Percentiles rank a stretch among this genome's conserved stretches.
Evolutionary conservation across 2,797 vertebrate species (phyloP).

Genomic region (Thamnophis elegans): DNA sequence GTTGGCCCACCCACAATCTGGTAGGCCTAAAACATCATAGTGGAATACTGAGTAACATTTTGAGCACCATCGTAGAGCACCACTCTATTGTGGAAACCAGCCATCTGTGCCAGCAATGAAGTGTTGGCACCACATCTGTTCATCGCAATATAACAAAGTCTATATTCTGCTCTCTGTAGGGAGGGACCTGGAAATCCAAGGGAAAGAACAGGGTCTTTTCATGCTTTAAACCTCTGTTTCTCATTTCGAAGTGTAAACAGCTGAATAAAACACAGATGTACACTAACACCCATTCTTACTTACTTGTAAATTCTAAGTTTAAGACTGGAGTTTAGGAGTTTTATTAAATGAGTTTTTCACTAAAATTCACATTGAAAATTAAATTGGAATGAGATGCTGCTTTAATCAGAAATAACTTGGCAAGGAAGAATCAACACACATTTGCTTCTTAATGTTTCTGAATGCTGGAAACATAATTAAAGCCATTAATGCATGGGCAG

Average conservation of each 20-base stretch:
- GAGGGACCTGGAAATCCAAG: background rate
- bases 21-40: slow-evolving; percentile 49
- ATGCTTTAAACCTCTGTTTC: background rate
- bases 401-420: background rate
- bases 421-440: background rate
- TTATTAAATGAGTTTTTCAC: background rate
- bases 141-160: slow-evolving; percentile 6
- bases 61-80: slow-evolving; percentile 39
- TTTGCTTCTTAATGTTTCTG: background rate
- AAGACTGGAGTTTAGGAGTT: background rate
- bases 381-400: background rate
- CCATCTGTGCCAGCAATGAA: slow-evolving; percentile 20
- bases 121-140: slow-evolving; percentile 16
- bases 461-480: too few relatives aligned
- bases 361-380: background rate
- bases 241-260: background rate
- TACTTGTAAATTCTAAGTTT: background rate
- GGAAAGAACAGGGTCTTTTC: slow-evolving; percentile 23
- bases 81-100: slow-evolving; percentile 29
- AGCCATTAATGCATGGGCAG: too few relatives aligned
- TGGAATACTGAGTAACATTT: slow-evolving; percentile 52
- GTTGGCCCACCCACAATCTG: slow-evolving; percentile 55
- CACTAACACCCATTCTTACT: background rate
- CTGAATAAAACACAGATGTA: background rate
- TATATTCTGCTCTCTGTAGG: slow-evolving; percentile 2